Percentiles rank a stretch among this genome's conserved stretches.
Conservation (phyloP, 2,797 vertebrate genomes). For the Coendou prehensilis region DNA sequence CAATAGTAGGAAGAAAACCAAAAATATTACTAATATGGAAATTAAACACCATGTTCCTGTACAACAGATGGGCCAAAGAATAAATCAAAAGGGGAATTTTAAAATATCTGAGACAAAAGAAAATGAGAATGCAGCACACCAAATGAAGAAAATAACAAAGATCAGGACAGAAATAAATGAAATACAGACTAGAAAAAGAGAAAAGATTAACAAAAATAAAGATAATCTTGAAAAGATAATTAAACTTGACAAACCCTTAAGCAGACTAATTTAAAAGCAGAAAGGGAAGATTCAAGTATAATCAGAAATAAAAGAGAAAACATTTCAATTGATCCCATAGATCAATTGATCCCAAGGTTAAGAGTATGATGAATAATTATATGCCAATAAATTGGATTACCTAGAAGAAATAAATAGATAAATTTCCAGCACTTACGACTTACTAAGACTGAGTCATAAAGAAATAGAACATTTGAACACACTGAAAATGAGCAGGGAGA, state of each 20-base stretch:
- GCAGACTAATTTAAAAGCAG: not conserved
- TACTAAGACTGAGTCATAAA: not conserved
- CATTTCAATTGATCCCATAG: not conserved
- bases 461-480: not conserved
- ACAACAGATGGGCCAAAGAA: not conserved
- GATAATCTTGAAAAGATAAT: not conserved
- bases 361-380: not conserved
- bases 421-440: not conserved
- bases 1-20: not conserved
- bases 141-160: not conserved
- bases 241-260: not conserved
- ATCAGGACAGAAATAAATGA: not conserved
- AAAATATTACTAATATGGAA: not conserved
- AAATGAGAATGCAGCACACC: not conserved
- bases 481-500: not conserved
- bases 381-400: not conserved
- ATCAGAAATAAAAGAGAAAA: not conserved
- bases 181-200: not conserved
- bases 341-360: not conserved
- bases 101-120: not conserved
- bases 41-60: not conserved
- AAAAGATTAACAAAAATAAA: not conserved
- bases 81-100: not conserved
- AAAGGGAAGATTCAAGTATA: not conserved
- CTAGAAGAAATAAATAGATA: not conserved